Conservation (phyloP, 2,797 vertebrate species). For the Poecilia wingei region DNA sequence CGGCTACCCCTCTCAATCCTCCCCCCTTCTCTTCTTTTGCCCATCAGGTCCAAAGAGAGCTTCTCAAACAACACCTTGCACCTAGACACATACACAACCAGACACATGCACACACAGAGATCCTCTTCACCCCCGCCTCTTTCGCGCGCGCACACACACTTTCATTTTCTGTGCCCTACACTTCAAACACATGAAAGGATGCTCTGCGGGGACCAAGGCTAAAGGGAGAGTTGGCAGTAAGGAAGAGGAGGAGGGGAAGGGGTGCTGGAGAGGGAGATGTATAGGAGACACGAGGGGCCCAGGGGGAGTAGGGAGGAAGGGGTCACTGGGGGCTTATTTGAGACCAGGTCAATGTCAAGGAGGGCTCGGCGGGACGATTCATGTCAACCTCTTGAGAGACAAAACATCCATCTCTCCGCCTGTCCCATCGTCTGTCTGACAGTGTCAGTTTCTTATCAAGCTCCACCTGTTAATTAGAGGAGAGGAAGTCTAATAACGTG, state of each 20-base stretch:
- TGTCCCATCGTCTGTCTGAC: slow-evolving; percentile 26
- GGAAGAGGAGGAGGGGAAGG: slow-evolving; percentile 49
- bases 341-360: slow-evolving; percentile 80
- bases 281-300: slow-evolving; percentile 53
- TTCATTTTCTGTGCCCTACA: slow-evolving; percentile 84
- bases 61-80: slow-evolving; percentile 71
- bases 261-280: slow-evolving; percentile 72
- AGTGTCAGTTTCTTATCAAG: slow-evolving; percentile 50
- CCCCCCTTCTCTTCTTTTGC: slow-evolving; percentile 61
- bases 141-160: slow-evolving; percentile 73
- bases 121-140: slow-evolving; percentile 62
- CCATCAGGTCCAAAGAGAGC: slow-evolving; percentile 74
- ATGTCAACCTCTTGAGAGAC: slow-evolving; percentile 59
- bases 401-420: slow-evolving; percentile 44
- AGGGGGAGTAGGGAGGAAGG: slow-evolving; percentile 31
- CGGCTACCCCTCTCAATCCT: slow-evolving; percentile 11
- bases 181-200: slow-evolving; percentile 88
- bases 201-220: slow-evolving; percentile 82
- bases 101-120: slow-evolving; percentile 28
- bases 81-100: slow-evolving; percentile 49
- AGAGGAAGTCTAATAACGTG: slow-evolving; percentile 16
- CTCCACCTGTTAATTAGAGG: slow-evolving; percentile 44
- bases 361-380: slow-evolving; percentile 66
- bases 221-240: slow-evolving; percentile 72
- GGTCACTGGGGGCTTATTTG: slow-evolving; percentile 60